Base-by-base conservation (phyloP, 2,113 vertebrate genomes). In the Arvicanthis niloticus region DNA sequence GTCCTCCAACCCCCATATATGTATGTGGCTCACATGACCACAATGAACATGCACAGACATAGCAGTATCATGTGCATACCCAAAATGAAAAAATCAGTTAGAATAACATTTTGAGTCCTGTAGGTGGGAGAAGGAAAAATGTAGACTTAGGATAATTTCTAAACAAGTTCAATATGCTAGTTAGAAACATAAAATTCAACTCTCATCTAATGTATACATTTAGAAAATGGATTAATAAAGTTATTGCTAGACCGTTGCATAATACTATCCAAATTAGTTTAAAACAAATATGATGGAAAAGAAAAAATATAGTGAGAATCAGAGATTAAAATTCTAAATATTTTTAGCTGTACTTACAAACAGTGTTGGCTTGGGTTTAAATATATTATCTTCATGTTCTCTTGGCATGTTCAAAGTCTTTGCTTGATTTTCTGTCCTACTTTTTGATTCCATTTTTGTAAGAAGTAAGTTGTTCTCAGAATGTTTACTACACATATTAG, bases 321-420 rank as follows among this genome's bases (percentile, higher is more conserved):
- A 91, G 85, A 95, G 17, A 37, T 29, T 95, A 87, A 56, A 80
- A 53, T 94, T 51, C 58, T 88, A 94, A 68, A 45, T 45, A 62
- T 87, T 96, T 91, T 84, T 58, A 29, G 82, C 0, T 81, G 4
- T 98, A 99, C 99, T 99, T 99, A 99, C 99, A 99, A 99, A 99
- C 93, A 99, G 98, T 0, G 99, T 99, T 93, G 99, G 99, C 95
- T 99, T 99, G 84, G 99, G 99, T 97, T 98, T 98, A 98, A 99
- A 98, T 91, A 98, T 73, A 88, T 98, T 98, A 34, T 98, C 98
- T 96, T 99, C 99, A 10, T 97, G 98, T 40, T 98, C 98, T 97
- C 96, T 94, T 68, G 96, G 95, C 24, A 97, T 87, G 97, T 94
- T 97, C 12, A 85, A 76, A 96, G 98, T 93, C 86, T 96, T 98